Base-by-base conservation (phyloP, 2,888 invertebrate genomes). In the Lissocephala sabroskyi region DNA sequence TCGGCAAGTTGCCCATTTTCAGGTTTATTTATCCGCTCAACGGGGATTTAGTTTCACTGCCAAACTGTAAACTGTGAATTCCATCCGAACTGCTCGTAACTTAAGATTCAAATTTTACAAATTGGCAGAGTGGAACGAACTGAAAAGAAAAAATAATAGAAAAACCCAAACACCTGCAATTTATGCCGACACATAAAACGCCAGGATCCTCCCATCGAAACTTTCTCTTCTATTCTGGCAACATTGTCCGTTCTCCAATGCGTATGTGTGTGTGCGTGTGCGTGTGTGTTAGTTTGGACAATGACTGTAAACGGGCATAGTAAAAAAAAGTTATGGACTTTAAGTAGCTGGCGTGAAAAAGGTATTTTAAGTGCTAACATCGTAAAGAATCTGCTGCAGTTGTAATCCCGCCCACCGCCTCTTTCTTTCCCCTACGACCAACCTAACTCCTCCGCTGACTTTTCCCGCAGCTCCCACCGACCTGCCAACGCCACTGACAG, bases 321-420 rank as follows among this genome's bases (percentile, higher is more conserved):
- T 54, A 73, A 68, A 68, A 67, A 74, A 74, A 70, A 62, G 56
- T 62, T 70, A 70, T 74, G 19, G 70, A 66, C 59, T 74, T 70
- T 74, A 70, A 70, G 62, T 62, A 66, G 62, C 50, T 41, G 50
- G 48, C 62, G 54, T 55, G 56, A 58, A 59, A 61, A 56, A 53
- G 50, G 32, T 30, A 43, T 56, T 41, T 47, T 57, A 52, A 56
- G 44, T 28, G 41, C 45, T 39, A 26, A 43, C 47, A 41, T 35
- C 41, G 48, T 54, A 51, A 61, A 61, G 46, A 54, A 58, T 61
- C 56, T 50, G n/a, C 35, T 16, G 35, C 13, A 35, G 7, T 17
- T 3, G 5, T 35, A 16, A 35, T 35, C 7, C 14, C 23, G 4
- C 7, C 23, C 23, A 23, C 3, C 23, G 14, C 14, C n/a, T 33